A percentile compares a stretch with the other conserved stretches of the same genome.
These are phyloP conservation scores for Scotopteryx bipunctaria DNA, from an alignment of 2,888 invertebrate species.

Conservation along the genomic window DNA sequence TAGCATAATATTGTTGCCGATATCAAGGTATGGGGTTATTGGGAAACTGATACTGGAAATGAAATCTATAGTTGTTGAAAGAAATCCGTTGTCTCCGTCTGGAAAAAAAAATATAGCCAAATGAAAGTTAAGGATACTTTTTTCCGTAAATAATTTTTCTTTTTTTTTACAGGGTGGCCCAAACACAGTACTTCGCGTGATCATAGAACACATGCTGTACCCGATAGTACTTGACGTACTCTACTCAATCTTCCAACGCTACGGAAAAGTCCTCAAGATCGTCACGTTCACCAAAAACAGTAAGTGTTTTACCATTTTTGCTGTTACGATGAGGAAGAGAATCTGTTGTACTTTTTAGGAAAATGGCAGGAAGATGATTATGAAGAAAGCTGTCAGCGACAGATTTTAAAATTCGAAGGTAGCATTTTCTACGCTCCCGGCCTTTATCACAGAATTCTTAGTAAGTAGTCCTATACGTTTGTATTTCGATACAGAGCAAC, in stretches of 20 bases:
- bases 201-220: slow-evolving; percentile 99
- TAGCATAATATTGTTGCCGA: background rate
- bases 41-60: background rate
- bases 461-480: background rate
- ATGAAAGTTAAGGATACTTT: no score
- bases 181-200: slow-evolving; percentile 98
- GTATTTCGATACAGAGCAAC: background rate
- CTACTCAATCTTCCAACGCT: slow-evolving; percentile 98
- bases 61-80: background rate
- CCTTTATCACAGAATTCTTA: background rate
- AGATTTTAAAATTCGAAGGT: no score
- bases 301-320: slow-evolving; percentile 82
- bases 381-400: no score
- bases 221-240: slow-evolving; percentile 99
- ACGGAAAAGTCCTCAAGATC: slow-evolving; percentile 99
- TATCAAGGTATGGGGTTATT: background rate
- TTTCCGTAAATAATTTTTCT: background rate
- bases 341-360: background rate
- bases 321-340: background rate
- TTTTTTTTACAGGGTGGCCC: slow-evolving; percentile 89
- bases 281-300: slow-evolving; percentile 99
- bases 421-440: no score
- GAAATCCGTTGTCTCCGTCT: no score
- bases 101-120: no score
- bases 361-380: background rate